A percentile compares a stretch with the other conserved stretches of the same genome.
Conservation (phyloP, 2,888 invertebrate genomes). For the Habroteleia sp. region DNA sequence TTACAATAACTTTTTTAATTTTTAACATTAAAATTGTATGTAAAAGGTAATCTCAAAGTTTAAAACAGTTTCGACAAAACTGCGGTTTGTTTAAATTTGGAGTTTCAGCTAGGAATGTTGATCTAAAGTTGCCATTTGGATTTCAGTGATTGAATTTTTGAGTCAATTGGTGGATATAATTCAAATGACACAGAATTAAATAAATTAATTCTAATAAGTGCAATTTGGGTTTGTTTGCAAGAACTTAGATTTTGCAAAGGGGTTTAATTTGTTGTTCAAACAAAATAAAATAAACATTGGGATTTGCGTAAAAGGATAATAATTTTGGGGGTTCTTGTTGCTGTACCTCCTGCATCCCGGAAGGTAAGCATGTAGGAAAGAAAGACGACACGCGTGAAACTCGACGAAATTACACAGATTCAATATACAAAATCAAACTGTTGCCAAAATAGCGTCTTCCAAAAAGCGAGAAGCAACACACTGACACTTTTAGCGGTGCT, state of each 20-base stretch:
- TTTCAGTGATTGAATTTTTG: constrained; percentile 13
- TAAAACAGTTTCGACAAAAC: too few relatives aligned
- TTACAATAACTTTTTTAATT: too few relatives aligned
- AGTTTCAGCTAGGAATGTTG: too few relatives aligned
- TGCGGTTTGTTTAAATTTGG: too few relatives aligned
- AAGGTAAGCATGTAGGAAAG: constrained; percentile 79
- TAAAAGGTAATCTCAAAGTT: too few relatives aligned
- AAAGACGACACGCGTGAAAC: constrained; percentile 76
- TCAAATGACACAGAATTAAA: neutral
- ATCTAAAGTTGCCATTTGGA: too few relatives aligned
- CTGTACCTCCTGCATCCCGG: constrained; percentile 79
- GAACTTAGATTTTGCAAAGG: constrained; percentile 13
- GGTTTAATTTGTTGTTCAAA: neutral
- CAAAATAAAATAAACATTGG: constrained; percentile 8
- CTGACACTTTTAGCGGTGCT: constrained; percentile 60
- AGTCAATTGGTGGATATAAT: neutral
- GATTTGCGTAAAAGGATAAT: constrained; percentile 21
- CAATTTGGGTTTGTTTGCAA: constrained; percentile 15
- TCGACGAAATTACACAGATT: constrained; percentile 65
- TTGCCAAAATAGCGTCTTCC: constrained; percentile 53
- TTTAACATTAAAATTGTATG: too few relatives aligned
- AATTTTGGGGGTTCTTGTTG: constrained; percentile 64
- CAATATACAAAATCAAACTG: constrained; percentile 52
- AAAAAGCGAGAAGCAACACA: constrained; percentile 65
- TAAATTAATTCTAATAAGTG: constrained; percentile 20